Evolutionary conservation across 2,888 invertebrate species (phyloP), one percentile per base, ranked within the genome.

Genomic region (Epicampocera succincta): DNA sequence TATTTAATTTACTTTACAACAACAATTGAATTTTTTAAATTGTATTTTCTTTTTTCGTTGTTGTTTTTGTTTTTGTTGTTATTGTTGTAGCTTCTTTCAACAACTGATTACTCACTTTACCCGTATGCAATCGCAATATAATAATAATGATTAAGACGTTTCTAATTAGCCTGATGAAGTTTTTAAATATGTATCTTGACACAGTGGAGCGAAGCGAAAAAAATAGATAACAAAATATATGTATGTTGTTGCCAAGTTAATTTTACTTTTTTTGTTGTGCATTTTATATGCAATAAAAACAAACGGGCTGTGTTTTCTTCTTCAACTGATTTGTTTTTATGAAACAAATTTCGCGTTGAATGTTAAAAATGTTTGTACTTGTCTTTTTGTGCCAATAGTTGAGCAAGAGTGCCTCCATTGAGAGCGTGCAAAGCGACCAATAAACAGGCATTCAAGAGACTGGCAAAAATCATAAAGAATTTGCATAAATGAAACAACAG

Each of bases 381-480:
- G 33, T 33, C 33, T 33, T 33, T 33, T 6, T 33, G 33, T 33
- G 33, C 6, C 0, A 40, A 21, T 21, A 21, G 15, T 25, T 25
- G 15, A 38, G 48, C n/a, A 13, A 38, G 11, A 46, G 19, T 48
- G 12, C 46, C 33, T 11, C 58, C 33, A 25, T 21, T 44, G 48
- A 17, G 2, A n/a, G 8, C 15, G 40, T 0, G 11, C 29, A 15
- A 48, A 50, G 25, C 42, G 25, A 48, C 15, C 3, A 38, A 38
- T 17, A 73, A 46, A 54, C 61, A n/a, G n/a, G n/a, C n/a, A 15
- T 33, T 33, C 11, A 29, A 46, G 12, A 46, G 29, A 61, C 12
- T 15, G 11, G 42, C 63, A 63, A 48, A 33, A 76, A 84, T 78
- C 74, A 80, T 84, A 68, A 48, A 68, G 56, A 48, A 56, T 25